Percentiles rank a stretch among this genome's conserved stretches.
Evolutionary conservation across 2,888 invertebrate species (phyloP).

Genomic region (Cryptocephalus moraei): DNA sequence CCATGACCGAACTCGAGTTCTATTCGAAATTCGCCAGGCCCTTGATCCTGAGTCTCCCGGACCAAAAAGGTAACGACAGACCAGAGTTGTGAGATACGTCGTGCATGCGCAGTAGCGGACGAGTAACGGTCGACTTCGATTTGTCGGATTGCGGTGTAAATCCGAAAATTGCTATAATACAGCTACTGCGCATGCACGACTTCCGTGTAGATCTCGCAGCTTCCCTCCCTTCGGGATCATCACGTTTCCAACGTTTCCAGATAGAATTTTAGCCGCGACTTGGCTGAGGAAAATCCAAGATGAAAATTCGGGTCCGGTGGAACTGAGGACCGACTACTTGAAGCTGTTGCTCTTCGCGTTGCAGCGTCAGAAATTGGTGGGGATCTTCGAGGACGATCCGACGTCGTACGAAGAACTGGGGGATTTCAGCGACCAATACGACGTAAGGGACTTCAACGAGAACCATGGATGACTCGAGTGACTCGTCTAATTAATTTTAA

Average conservation of each 20-base stretch:
- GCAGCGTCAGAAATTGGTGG: constrained; percentile 34
- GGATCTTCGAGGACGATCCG: constrained; percentile 37
- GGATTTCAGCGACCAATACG: constrained; percentile 25
- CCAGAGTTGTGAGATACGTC: not conserved
- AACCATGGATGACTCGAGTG: not conserved
- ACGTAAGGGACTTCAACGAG: constrained; percentile 17
- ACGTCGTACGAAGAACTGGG: constrained; percentile 24
- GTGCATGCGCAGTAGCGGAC: not conserved
- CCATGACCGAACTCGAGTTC: constrained; percentile 31
- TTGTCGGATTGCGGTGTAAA: too few relatives aligned
- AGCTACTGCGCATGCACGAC: not conserved
- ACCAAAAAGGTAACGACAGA: constrained; percentile 29
- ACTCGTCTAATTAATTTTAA: constrained; percentile 3
- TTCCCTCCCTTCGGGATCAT: too few relatives aligned
- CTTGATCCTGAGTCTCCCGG: constrained; percentile 33
- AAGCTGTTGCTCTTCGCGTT: constrained; percentile 39
- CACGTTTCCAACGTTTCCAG: constrained; percentile 18
- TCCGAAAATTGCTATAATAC: not conserved
- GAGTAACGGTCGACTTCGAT: too few relatives aligned
- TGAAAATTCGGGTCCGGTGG: constrained; percentile 23
- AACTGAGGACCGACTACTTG: constrained; percentile 33
- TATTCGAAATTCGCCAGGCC: constrained; percentile 38
- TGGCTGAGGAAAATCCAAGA: constrained; percentile 37
- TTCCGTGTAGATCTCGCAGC: too few relatives aligned
- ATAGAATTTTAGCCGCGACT: constrained; percentile 35